A percentile compares a stretch with the other conserved stretches of the same genome.
phyloP scores from a whole-genome alignment of 2,797 vertebrate genomes.

The Cossypha dichroa region DNA sequence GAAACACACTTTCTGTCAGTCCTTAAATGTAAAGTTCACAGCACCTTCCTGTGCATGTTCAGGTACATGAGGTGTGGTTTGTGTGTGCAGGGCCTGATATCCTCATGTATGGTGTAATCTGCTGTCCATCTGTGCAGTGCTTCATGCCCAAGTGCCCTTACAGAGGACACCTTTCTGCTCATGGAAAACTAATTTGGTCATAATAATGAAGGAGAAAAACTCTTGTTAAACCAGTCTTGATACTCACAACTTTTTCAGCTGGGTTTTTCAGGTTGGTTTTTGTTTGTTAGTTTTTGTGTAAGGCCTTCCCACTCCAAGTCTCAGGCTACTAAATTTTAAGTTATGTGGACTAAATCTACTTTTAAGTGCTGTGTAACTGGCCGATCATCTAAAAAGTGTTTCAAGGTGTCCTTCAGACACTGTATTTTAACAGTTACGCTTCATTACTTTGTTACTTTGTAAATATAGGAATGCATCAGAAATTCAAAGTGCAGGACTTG shows the following conservation, averaged over 20 bases:
- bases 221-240: not conserved
- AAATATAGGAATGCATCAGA: not conserved
- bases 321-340: not conserved
- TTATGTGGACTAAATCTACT: not conserved
- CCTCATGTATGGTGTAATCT: not conserved
- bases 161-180: not conserved
- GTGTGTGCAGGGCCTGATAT: not conserved
- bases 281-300: not conserved
- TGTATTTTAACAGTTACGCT: not conserved
- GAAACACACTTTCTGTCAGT: not conserved
- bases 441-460: not conserved
- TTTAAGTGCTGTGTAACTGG: not conserved
- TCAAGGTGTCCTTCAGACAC: not conserved
- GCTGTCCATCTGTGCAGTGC: not conserved
- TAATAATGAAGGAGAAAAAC: not conserved
- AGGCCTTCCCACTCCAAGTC: not conserved
- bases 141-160: not conserved
- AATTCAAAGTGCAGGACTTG: rapidly evolving
- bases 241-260: not conserved
- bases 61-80: not conserved
- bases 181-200: not conserved
- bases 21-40: not conserved
- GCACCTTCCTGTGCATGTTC: not conserved
- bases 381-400: not conserved
- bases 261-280: too few species aligned